Conservation (phyloP, 1,140 invertebrate species). For the Drosophila albomicans region DNA sequence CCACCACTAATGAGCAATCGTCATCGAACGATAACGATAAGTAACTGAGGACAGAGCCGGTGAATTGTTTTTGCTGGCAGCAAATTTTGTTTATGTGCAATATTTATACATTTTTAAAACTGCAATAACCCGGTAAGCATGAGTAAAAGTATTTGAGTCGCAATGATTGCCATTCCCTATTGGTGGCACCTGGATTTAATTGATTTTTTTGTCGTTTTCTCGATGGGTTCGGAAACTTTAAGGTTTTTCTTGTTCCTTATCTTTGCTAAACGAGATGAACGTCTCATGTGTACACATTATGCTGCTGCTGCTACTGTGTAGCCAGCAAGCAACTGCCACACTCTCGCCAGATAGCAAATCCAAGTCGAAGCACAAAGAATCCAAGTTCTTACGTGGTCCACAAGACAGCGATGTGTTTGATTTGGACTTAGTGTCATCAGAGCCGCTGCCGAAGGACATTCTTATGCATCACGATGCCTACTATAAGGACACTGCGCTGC, state of each 20-base stretch:
- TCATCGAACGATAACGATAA: slow-evolving; percentile 1
- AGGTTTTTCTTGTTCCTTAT: slow-evolving; percentile 7
- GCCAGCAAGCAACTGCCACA: slow-evolving; percentile 69
- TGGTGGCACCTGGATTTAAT: background rate
- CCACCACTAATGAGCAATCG: background rate
- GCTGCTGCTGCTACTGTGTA: slow-evolving; percentile 41
- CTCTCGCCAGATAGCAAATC: slow-evolving; percentile 86
- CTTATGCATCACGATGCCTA: slow-evolving; percentile 90
- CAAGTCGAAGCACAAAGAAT: slow-evolving; percentile 84
- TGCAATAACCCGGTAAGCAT: background rate
- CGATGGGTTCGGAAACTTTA: too few relatives aligned
- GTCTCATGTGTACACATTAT: slow-evolving; percentile 30
- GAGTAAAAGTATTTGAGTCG: too few relatives aligned
- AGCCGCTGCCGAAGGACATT: slow-evolving; percentile 90
- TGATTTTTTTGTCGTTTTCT: background rate
- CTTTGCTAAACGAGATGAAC: slow-evolving; percentile 43
- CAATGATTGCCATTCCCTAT: background rate
- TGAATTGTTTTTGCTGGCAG: slow-evolving; percentile 27
- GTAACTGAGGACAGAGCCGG: slow-evolving; percentile 17
- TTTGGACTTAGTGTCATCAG: slow-evolving; percentile 88
- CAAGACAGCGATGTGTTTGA: slow-evolving; percentile 89
- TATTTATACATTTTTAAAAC: slow-evolving; percentile 35
- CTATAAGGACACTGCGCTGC: slow-evolving; percentile 88
- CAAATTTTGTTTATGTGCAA: slow-evolving; percentile 48
- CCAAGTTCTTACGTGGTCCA: slow-evolving; percentile 87